Percentiles rank a stretch among this genome's conserved stretches.
These are phyloP conservation scores for Heliocidaris erythrogramma DNA, from an alignment of 35 echinoderm and acorn worm genomes.

Conservation along the genomic window DNA sequence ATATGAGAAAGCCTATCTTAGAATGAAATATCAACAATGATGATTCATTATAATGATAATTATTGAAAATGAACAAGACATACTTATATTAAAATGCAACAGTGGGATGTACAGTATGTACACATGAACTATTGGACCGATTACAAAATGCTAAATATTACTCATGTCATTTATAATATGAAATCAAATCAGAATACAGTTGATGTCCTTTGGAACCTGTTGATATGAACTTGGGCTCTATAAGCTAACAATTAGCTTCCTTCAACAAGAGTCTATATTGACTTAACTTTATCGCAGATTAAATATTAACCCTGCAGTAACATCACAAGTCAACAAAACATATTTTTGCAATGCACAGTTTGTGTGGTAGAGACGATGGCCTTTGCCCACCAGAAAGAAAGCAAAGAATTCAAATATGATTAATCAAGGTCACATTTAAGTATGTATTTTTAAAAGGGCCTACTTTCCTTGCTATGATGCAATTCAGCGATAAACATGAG, in stretches of 20 bases:
- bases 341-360: background rate
- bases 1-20: background rate
- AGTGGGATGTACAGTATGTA: background rate
- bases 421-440: background rate
- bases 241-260: background rate
- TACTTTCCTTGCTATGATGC: background rate
- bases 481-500: background rate
- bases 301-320: background rate
- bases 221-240: background rate
- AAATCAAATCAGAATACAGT: constrained; percentile 1
- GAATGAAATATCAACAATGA: background rate
- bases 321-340: constrained; percentile 1
- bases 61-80: no score
- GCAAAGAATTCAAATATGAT: background rate
- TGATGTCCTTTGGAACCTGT: background rate
- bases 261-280: background rate
- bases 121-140: background rate
- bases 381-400: background rate
- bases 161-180: no score
- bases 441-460: background rate
- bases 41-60: no score
- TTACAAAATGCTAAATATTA: no score
- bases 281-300: background rate
- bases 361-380: background rate
- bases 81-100: background rate